Evolutionary conservation across 2,113 vertebrate species (phyloP).

Genomic region (Myrmecophaga tridactyla): DNA sequence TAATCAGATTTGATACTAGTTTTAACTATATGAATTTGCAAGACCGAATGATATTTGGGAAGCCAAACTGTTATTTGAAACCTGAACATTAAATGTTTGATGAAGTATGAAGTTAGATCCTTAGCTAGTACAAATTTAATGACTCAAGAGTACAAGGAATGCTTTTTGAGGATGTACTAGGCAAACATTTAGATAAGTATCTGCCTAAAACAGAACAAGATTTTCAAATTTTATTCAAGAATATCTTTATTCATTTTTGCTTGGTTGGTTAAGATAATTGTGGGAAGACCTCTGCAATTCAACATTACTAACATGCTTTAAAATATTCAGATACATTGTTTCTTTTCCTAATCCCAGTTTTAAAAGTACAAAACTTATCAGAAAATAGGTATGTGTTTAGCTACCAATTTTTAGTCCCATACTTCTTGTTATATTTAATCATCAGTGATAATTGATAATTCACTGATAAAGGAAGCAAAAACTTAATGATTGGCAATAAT

Average conservation of each 20-base stretch:
- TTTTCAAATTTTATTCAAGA: not conserved
- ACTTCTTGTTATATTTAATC: not conserved
- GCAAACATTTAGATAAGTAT: not conserved
- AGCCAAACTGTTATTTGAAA: not conserved
- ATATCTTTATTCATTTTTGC: not conserved
- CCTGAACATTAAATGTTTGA: not conserved
- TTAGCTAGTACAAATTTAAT: not conserved
- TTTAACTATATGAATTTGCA: not conserved
- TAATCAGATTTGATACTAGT: not conserved
- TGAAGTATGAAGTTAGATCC: not conserved
- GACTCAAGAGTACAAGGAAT: not conserved
- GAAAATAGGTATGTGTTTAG: not conserved
- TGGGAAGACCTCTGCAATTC: rapidly evolving
- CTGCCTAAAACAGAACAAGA: not conserved
- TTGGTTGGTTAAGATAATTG: not conserved
- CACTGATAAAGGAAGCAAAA: not conserved
- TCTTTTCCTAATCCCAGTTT: not conserved
- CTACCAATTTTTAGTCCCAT: not conserved
- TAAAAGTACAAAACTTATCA: not conserved
- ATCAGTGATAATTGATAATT: not conserved
- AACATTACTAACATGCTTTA: not conserved
- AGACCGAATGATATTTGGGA: not conserved
- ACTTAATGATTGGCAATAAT: not conserved
- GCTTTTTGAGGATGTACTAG: not conserved
- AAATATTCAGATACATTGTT: not conserved